A percentile compares a stretch with the other conserved stretches of the same genome.
phyloP scores from a whole-genome alignment of 2,888 invertebrate species.

The Eupithecia tripunctaria region DNA sequence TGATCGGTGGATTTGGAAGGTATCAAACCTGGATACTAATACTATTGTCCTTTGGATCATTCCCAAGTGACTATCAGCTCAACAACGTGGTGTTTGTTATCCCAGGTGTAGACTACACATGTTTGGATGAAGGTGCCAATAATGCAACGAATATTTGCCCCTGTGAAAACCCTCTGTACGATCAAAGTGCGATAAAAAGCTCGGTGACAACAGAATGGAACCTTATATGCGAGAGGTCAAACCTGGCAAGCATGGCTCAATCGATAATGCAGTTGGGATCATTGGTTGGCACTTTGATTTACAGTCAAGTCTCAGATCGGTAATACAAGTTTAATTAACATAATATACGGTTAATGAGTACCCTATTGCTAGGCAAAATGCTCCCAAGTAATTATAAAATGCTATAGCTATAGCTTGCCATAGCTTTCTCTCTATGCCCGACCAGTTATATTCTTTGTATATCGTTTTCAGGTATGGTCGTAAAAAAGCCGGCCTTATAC shows the following conservation, averaged over 20 bases:
- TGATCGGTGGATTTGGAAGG: conserved; percentile 82
- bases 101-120: conserved; percentile 79
- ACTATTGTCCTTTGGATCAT: conserved; percentile 77
- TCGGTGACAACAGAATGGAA: conserved; percentile 86
- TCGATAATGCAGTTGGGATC: conserved; percentile 84
- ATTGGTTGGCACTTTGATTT: conserved; percentile 81
- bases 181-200: conserved; percentile 77
- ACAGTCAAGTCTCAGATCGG: conserved; percentile 82
- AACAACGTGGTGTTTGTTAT: conserved; percentile 84
- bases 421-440: not conserved
- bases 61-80: conserved; percentile 84
- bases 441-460: not conserved
- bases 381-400: not conserved
- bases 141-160: conserved; percentile 74
- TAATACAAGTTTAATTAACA: conserved; percentile 41
- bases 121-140: conserved; percentile 62
- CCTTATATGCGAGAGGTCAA: conserved; percentile 83
- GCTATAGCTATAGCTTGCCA: not conserved
- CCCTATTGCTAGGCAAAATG: not conserved
- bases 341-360: not conserved
- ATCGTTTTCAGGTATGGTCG: conserved; percentile 84
- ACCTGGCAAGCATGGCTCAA: conserved; percentile 83
- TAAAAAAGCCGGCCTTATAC: conserved; percentile 85
- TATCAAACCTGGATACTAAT: conserved; percentile 83
- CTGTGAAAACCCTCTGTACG: conserved; percentile 79